These are phyloP conservation scores for Campylomormyrus numenius DNA, from an alignment of 2,113 vertebrate genomes.

Conservation along the genomic window DNA sequence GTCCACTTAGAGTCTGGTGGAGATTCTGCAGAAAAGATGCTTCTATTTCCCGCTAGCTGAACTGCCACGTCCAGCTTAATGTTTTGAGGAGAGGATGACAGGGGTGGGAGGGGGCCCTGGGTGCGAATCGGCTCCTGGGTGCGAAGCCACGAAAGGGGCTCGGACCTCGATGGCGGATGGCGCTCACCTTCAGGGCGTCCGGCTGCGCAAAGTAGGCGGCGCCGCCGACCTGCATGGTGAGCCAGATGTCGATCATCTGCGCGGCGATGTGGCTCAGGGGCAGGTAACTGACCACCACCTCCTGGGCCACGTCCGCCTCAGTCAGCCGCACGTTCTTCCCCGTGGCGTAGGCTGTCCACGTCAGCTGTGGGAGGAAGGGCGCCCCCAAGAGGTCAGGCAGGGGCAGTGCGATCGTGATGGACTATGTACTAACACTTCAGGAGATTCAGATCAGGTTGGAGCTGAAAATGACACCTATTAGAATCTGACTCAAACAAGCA, in stretches of 20 bases:
- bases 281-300: slow-evolving; percentile 81
- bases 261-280: slow-evolving; percentile 88
- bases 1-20: neutral
- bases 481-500: neutral
- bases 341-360: slow-evolving; percentile 62
- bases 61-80: neutral
- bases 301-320: slow-evolving; percentile 48
- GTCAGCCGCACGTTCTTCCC: slow-evolving; percentile 40
- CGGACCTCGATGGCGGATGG: neutral
- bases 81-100: neutral
- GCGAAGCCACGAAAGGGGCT: neutral
- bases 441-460: neutral
- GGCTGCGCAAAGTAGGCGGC: slow-evolving; percentile 76
- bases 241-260: slow-evolving; percentile 88
- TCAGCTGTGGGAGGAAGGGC: slow-evolving; percentile 60
- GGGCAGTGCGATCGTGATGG: neutral
- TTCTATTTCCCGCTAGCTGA: neutral
- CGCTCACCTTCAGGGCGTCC: slow-evolving; percentile 79
- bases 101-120: neutral
- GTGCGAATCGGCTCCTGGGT: neutral
- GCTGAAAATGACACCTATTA: neutral
- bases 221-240: slow-evolving; percentile 63
- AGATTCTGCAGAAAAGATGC: neutral
- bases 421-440: neutral
- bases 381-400: neutral